Percentiles rank a stretch among this genome's conserved stretches.
Conservation (phyloP, 2,797 vertebrate genomes). For the Dicrostonyx torquatus region DNA sequence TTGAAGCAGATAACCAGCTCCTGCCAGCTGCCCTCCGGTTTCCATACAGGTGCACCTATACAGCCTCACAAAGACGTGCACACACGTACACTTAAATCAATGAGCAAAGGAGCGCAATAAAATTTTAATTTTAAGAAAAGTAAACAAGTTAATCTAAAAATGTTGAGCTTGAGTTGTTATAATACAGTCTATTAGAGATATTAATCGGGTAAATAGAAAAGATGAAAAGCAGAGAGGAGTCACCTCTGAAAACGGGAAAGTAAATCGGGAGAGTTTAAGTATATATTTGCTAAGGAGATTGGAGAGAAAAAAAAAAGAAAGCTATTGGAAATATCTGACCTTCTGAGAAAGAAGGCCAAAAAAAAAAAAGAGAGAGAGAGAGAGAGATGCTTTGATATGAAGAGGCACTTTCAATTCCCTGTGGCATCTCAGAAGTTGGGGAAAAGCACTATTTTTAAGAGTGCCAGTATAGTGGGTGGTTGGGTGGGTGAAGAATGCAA, state of each 20-base stretch:
- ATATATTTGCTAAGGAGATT: background rate
- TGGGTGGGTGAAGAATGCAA: background rate
- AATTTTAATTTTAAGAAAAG: background rate
- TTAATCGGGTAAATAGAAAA: background rate
- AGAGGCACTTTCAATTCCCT: background rate
- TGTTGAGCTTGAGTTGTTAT: background rate
- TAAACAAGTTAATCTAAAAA: slow-evolving; percentile 17
- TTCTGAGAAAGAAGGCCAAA: background rate
- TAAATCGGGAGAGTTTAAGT: background rate
- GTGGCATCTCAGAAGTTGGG: background rate
- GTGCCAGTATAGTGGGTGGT: too few relatives aligned
- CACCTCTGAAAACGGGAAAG: background rate
- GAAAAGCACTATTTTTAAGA: background rate
- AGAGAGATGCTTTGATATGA: background rate
- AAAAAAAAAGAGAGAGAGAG: background rate
- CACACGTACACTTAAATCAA: too few relatives aligned
- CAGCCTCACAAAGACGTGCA: background rate
- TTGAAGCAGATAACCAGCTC: background rate
- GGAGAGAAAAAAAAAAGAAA: background rate
- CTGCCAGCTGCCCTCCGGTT: background rate
- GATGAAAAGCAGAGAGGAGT: background rate
- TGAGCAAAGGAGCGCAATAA: background rate
- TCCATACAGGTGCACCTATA: background rate
- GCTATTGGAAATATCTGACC: background rate
- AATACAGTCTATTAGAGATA: background rate